Percentiles rank a stretch among this genome's conserved stretches.
Evolutionary conservation across 2,888 invertebrate genomes (phyloP).

Genomic region (Aporophyla nigra): DNA sequence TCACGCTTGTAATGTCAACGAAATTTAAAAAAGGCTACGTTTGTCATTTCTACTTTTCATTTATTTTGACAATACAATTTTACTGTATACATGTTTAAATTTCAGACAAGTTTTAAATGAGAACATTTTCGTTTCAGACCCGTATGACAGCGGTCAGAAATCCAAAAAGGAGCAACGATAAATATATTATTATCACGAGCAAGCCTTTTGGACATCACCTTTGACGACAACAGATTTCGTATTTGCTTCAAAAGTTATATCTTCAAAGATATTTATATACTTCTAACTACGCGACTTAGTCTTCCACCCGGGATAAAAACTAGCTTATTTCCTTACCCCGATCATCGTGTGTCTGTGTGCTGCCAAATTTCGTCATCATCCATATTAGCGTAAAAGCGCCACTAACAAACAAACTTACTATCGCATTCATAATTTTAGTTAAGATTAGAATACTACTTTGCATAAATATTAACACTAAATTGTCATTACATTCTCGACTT

Average conservation of each 20-base stretch:
- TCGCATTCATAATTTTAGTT: too few relatives aligned
- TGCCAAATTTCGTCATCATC: too few relatives aligned
- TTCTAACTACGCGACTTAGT: too few relatives aligned
- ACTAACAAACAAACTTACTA: too few relatives aligned
- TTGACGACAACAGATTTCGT: not conserved
- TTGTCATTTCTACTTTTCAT: not conserved
- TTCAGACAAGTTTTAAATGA: not conserved
- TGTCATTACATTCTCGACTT: too few relatives aligned
- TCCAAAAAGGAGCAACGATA: not conserved
- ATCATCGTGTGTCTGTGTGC: too few relatives aligned
- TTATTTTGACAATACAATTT: not conserved
- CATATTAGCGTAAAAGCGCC: too few relatives aligned
- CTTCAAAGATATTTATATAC: not conserved
- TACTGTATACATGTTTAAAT: not conserved
- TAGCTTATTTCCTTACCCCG: too few relatives aligned
- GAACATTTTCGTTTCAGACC: not conserved
- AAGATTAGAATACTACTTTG: too few relatives aligned
- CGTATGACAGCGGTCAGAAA: not conserved
- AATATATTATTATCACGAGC: not conserved
- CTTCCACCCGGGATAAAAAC: too few relatives aligned
- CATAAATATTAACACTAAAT: too few relatives aligned
- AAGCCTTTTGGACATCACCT: not conserved
- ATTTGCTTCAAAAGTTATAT: not conserved
- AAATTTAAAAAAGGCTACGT: not conserved
- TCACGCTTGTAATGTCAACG: not conserved